phyloP scores from a whole-genome alignment of 2,888 invertebrate genomes.

The Epicampocera succincta region DNA sequence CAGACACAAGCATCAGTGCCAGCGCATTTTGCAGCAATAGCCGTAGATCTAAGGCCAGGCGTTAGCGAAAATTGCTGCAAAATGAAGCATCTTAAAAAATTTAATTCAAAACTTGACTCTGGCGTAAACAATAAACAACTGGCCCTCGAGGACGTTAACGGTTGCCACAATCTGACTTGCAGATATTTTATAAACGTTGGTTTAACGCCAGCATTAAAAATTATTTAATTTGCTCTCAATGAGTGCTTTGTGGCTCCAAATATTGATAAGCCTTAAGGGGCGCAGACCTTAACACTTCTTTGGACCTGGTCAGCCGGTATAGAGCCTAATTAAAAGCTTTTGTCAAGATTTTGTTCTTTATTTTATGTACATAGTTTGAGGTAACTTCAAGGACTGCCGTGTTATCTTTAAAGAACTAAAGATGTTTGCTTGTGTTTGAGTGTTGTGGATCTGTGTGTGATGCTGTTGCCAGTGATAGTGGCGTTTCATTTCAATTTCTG shows the following conservation, averaged over 20 bases:
- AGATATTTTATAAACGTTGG: too few species aligned
- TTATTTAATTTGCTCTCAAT: too few species aligned
- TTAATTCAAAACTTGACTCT: background rate
- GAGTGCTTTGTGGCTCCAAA: too few species aligned
- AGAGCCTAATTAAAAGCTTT: too few species aligned
- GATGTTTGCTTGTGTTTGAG: slow-evolving; percentile 49
- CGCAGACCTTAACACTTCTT: too few species aligned
- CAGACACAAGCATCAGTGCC: too few species aligned
- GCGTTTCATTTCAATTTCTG: slow-evolving; percentile 42
- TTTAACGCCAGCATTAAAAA: too few species aligned
- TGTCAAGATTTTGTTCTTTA: background rate
- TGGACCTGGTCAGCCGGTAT: too few species aligned
- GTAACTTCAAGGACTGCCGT: background rate
- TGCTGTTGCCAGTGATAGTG: slow-evolving; percentile 59
- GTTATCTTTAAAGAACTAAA: background rate
- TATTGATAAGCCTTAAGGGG: too few species aligned
- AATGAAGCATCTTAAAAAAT: background rate
- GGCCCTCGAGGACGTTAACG: too few species aligned
- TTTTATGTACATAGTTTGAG: background rate
- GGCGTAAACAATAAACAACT: too few species aligned
- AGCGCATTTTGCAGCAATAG: background rate
- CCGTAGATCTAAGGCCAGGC: slow-evolving; percentile 15
- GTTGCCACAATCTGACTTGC: too few species aligned
- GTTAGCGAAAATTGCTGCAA: background rate
- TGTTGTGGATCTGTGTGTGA: slow-evolving; percentile 51